phyloP scores from a whole-genome alignment of 2,888 invertebrate species.

The Thelaira solivaga region DNA sequence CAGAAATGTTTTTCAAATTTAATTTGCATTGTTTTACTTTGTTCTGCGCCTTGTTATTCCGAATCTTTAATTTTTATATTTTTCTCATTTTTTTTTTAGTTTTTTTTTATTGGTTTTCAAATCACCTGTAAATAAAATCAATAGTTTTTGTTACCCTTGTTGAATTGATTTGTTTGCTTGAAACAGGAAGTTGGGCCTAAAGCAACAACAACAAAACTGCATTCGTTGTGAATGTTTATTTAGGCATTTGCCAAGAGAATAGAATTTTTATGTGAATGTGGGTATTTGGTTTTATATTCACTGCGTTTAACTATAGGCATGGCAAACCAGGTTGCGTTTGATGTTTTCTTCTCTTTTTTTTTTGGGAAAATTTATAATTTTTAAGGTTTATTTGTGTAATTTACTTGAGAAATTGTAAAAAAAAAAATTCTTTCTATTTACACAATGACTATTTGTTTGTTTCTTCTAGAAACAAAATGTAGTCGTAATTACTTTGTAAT shows the following conservation, averaged over 20 bases:
- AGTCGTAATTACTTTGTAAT: no score
- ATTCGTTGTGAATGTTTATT: constrained; percentile 5
- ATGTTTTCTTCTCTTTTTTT: background rate
- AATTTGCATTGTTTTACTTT: constrained; percentile 16
- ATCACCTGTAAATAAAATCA: constrained; percentile 8
- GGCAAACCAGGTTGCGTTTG: background rate
- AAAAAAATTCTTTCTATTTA: no score
- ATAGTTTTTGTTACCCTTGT: background rate
- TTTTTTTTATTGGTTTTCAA: background rate
- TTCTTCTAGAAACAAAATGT: no score
- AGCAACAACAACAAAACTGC: background rate
- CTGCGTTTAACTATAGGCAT: background rate
- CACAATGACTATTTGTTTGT: no score
- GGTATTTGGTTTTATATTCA: background rate
- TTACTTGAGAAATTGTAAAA: no score
- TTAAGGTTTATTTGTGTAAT: background rate
- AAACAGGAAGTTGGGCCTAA: background rate
- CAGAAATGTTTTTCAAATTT: no score
- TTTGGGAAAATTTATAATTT: background rate
- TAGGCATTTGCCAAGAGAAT: background rate
- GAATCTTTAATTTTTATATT: no score
- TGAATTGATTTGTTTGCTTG: background rate
- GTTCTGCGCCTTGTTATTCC: background rate
- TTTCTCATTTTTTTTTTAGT: background rate
- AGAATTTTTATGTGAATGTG: background rate